Percentiles rank a stretch among this genome's conserved stretches.
These are phyloP conservation scores for Elegia similella DNA, from an alignment of 2,888 invertebrate species.

Conservation along the genomic window DNA sequence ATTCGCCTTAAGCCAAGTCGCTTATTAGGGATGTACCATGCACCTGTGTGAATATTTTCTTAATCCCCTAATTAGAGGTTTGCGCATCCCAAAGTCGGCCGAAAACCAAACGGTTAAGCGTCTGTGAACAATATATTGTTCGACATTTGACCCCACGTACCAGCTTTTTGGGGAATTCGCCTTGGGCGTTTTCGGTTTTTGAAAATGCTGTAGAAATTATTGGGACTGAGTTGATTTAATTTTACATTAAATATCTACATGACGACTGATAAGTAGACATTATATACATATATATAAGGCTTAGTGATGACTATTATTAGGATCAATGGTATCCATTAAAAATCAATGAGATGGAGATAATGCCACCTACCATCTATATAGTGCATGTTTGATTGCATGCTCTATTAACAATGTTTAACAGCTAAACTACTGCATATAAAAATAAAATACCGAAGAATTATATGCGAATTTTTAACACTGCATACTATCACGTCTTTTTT, in stretches of 20 bases:
- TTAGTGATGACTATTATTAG: no score
- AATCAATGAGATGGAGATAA: no score
- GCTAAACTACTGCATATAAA: no score
- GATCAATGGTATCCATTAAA: no score
- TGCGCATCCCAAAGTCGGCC: conserved; percentile 75
- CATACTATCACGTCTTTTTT: no score
- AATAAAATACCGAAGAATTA: no score
- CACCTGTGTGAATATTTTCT: conserved; percentile 82
- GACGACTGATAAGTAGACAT: no score
- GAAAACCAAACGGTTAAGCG: conserved; percentile 68
- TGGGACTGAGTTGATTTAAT: conserved; percentile 35
- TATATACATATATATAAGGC: no score
- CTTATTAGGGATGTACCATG: conserved; percentile 75
- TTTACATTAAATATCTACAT: not conserved
- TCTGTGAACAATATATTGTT: conserved; percentile 79
- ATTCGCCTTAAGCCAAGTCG: conserved; percentile 72
- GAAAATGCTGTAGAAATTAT: conserved; percentile 34
- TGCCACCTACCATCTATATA: no score
- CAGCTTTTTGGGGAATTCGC: conserved; percentile 73
- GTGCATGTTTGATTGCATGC: no score
- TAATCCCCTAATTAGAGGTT: conserved; percentile 81
- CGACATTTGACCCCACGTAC: conserved; percentile 76
- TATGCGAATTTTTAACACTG: no score
- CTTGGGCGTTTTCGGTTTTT: conserved; percentile 57
- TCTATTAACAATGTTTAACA: no score